A percentile compares a stretch with the other conserved stretches of the same genome.
These are phyloP conservation scores for Dasypogon diadema DNA, from an alignment of 2,888 invertebrate genomes.

Conservation along the genomic window DNA sequence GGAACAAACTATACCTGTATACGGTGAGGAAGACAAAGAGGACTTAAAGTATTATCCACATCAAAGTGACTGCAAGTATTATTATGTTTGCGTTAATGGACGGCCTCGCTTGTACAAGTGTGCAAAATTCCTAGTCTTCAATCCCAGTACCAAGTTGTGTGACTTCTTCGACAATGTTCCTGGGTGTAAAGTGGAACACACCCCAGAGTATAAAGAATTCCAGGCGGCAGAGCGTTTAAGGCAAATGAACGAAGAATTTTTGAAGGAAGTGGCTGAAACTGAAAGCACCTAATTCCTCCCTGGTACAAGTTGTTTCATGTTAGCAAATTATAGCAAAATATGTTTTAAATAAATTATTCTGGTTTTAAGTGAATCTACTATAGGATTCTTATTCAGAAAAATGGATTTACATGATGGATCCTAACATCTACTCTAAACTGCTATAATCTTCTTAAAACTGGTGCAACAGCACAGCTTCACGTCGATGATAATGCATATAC, in stretches of 20 bases:
- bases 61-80: conserved; percentile 82
- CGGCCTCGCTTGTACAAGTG: conserved; percentile 82
- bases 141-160: conserved; percentile 78
- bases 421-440: too few species aligned
- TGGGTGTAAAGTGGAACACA: conserved; percentile 63
- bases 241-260: not conserved
- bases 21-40: conserved; percentile 59
- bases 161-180: conserved; percentile 70
- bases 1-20: conserved; percentile 63
- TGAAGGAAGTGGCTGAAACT: not conserved
- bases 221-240: not conserved
- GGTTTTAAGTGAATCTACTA: too few species aligned
- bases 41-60: conserved; percentile 67
- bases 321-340: too few species aligned
- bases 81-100: conserved; percentile 81
- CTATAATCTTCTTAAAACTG: too few species aligned
- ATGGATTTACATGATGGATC: too few species aligned
- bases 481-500: too few species aligned
- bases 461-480: too few species aligned
- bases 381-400: too few species aligned
- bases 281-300: too few species aligned
- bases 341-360: too few species aligned
- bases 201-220: not conserved
- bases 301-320: too few species aligned
- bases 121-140: conserved; percentile 82